These are phyloP conservation scores for Eledona agricola DNA, from an alignment of 2,888 invertebrate species.

Conservation along the genomic window DNA sequence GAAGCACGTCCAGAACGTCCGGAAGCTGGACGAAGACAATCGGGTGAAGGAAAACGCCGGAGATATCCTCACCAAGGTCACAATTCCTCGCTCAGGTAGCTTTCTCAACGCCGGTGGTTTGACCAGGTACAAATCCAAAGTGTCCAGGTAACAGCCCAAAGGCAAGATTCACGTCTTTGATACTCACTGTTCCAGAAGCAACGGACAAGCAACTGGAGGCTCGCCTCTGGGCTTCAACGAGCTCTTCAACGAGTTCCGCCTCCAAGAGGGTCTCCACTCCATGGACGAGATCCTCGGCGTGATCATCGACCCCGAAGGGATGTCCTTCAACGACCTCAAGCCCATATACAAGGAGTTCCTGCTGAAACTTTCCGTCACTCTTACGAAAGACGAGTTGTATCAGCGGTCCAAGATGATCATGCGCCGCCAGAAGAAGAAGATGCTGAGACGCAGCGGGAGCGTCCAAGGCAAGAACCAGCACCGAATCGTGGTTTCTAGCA, in stretches of 20 bases:
- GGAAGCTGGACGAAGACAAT: slow-evolving; percentile 54
- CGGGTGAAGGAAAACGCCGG: slow-evolving; percentile 71
- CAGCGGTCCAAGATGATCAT: slow-evolving; percentile 90
- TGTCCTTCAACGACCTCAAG: slow-evolving; percentile 92
- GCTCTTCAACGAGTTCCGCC: slow-evolving; percentile 85
- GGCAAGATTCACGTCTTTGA: slow-evolving; percentile 3
- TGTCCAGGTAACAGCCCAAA: slow-evolving; percentile 66
- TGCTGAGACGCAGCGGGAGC: slow-evolving; percentile 66
- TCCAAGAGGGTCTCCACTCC: slow-evolving; percentile 87
- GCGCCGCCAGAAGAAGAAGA: slow-evolving; percentile 81
- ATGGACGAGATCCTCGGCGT: slow-evolving; percentile 88
- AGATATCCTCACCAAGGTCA: slow-evolving; percentile 85
- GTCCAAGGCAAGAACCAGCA: slow-evolving; percentile 41
- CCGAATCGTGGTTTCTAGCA: slow-evolving; percentile 52
- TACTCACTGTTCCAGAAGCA: slow-evolving; percentile 64
- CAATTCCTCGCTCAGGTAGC: slow-evolving; percentile 85
- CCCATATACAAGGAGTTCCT: slow-evolving; percentile 92
- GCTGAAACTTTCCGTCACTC: slow-evolving; percentile 83
- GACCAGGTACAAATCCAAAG: slow-evolving; percentile 78
- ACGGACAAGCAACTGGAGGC: slow-evolving; percentile 74
- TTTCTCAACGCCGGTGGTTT: slow-evolving; percentile 83
- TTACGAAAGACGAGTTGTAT: slow-evolving; percentile 92
- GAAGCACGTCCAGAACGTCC: slow-evolving; percentile 62
- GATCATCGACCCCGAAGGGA: slow-evolving; percentile 90
- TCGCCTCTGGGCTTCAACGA: slow-evolving; percentile 88